Conservation (phyloP, 2,888 invertebrate genomes). For the Ashinkailepas kermadecensis region DNA sequence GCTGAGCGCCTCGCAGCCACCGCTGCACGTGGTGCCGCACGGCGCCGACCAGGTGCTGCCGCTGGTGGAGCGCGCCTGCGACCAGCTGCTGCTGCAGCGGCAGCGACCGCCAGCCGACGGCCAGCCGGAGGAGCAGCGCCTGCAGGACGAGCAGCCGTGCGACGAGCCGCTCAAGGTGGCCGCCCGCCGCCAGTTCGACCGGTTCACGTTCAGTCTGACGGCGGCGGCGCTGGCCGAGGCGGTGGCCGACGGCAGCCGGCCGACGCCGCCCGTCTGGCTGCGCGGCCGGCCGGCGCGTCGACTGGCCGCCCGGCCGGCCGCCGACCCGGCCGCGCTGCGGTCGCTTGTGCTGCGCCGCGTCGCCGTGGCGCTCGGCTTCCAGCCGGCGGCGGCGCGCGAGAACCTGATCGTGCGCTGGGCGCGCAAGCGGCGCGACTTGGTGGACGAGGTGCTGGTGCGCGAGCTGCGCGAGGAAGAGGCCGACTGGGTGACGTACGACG, state of each 20-base stretch:
- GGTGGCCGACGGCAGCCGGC: constrained; percentile 43
- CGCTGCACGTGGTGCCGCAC: constrained; percentile 45
- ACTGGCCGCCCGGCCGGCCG: constrained; percentile 28
- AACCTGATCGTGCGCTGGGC: constrained; percentile 55
- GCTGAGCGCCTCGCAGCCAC: constrained; percentile 46
- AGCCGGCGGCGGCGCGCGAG: constrained; percentile 49
- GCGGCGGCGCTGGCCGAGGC: constrained; percentile 52
- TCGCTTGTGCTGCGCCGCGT: constrained; percentile 49
- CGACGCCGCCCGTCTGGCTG: constrained; percentile 49
- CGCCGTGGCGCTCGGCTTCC: constrained; percentile 49
- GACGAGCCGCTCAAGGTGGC: constrained; percentile 27
- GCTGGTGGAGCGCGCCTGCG: constrained; percentile 35
- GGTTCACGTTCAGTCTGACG: constrained; percentile 55
- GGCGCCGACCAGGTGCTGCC: constrained; percentile 39
- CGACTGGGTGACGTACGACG: constrained; percentile 64
- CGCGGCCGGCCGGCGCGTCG: constrained; percentile 42
- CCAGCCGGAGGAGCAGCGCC: background rate
- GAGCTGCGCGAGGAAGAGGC: constrained; percentile 64
- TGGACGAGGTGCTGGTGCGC: constrained; percentile 61
- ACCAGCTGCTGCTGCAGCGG: background rate
- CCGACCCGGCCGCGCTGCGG: constrained; percentile 47
- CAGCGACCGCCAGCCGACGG: constrained; percentile 1
- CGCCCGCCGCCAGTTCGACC: constrained; percentile 32
- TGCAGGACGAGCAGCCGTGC: background rate
- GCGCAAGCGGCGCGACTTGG: constrained; percentile 57